These are phyloP conservation scores for Isurus oxyrinchus DNA, from an alignment of 2,113 vertebrate species.

Conservation along the genomic window DNA sequence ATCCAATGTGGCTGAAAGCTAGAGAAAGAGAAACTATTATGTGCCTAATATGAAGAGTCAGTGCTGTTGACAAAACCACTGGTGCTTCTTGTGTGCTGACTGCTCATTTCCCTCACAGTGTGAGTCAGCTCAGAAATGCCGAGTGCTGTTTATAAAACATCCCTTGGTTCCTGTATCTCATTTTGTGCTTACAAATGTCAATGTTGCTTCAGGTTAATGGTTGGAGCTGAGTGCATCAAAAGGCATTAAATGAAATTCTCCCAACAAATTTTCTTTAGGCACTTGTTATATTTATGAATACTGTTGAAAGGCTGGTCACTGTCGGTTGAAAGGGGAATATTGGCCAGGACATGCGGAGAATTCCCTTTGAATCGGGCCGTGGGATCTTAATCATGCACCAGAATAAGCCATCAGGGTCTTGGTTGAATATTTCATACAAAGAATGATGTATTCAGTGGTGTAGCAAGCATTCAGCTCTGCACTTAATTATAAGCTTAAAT, in stretches of 20 bases:
- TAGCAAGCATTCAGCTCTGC: background rate
- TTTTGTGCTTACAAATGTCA: background rate
- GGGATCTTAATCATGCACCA: background rate
- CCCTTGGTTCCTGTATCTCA: background rate
- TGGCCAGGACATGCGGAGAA: background rate
- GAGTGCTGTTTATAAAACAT: background rate
- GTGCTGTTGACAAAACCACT: background rate
- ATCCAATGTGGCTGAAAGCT: background rate
- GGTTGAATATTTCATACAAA: background rate
- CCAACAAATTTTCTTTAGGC: background rate
- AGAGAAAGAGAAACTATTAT: background rate
- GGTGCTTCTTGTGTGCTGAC: background rate
- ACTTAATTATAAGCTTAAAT: background rate
- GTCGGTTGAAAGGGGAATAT: background rate
- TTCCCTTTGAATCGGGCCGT: background rate
- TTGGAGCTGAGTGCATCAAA: background rate
- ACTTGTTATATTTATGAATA: background rate
- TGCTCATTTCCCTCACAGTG: background rate
- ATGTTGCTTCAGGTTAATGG: background rate
- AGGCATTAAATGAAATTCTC: background rate
- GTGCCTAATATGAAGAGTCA: background rate
- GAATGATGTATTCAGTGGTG: background rate
- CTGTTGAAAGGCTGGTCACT: background rate
- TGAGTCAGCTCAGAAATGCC: background rate
- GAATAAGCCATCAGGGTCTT: background rate